Conservation (phyloP, 1,140 invertebrate genomes). For the Acromyrmex charruanus region DNA sequence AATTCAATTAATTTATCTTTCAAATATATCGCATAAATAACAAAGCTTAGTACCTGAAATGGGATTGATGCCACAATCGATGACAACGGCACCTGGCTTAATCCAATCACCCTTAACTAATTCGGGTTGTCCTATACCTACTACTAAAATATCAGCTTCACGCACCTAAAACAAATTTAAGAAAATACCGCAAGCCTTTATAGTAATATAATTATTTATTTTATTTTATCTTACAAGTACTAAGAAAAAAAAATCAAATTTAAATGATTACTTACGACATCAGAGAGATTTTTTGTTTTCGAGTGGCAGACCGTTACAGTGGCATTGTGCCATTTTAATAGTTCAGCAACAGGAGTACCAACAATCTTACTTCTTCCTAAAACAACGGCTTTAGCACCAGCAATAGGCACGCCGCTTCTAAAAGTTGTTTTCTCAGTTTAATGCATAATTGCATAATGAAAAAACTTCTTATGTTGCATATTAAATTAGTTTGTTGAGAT, state of each 20-base stretch:
- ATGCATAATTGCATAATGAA: neutral
- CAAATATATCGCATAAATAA: neutral
- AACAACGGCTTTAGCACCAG: conserved; percentile 96
- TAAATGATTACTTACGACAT: conserved; percentile 88
- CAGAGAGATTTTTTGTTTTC: conserved; percentile 94
- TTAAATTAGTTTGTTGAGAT: conserved; percentile 10
- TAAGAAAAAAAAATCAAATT: neutral
- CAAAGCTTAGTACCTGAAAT: conserved; percentile 91
- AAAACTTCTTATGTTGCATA: neutral
- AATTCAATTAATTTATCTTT: neutral
- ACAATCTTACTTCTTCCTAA: conserved; percentile 99
- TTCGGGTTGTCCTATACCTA: conserved; percentile 96
- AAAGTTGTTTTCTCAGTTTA: conserved; percentile 30
- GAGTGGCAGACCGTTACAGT: conserved; percentile 99
- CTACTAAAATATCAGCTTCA: conserved; percentile 97
- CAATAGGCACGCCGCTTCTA: conserved; percentile 92
- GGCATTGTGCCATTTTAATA: conserved; percentile 98
- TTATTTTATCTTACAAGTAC: neutral
- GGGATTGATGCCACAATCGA: conserved; percentile 99
- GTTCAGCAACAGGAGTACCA: conserved; percentile 96
- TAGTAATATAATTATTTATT: neutral
- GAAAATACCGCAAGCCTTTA: neutral
- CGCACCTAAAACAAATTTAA: conserved; percentile 76
- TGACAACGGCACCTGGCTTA: conserved; percentile 99
- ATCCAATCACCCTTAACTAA: conserved; percentile 98